Evolutionary conservation across 2,113 vertebrate species (phyloP).

Genomic region (Pachyramphus minor): DNA sequence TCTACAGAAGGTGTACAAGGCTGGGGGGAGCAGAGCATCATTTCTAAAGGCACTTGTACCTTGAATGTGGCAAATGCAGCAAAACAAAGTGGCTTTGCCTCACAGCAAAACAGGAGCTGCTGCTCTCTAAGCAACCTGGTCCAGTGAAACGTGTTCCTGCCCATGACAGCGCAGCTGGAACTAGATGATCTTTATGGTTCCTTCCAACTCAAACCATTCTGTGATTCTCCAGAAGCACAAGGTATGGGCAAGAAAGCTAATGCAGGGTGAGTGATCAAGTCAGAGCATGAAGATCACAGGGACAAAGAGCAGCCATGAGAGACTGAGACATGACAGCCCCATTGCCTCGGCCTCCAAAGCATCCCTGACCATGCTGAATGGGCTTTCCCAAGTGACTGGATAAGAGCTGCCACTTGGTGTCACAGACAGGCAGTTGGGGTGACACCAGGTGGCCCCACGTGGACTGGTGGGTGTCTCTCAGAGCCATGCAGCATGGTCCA

Average conservation of each 20-base stretch:
- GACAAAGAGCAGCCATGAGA: neutral
- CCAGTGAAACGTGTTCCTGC: neutral
- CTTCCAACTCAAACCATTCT: neutral
- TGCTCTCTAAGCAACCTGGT: neutral
- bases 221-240: neutral
- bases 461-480: neutral
- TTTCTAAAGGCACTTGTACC: neutral
- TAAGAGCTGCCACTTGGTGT: neutral
- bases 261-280: neutral
- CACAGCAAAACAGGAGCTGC: neutral
- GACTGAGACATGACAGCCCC: neutral
- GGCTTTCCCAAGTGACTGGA: neutral
- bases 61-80: neutral
- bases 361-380: fast-evolving
- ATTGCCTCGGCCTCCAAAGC: neutral
- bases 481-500: fast-evolving
- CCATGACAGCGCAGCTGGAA: neutral
- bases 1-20: neutral
- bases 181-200: neutral
- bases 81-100: neutral
- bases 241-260: neutral
- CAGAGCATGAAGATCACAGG: neutral
- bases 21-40: neutral
- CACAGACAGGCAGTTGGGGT: neutral
- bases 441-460: neutral